A percentile compares a stretch with the other conserved stretches of the same genome.
These are phyloP conservation scores for Muricea muricata DNA, from an alignment of 92 coral and sea anemone species.

Conservation along the genomic window DNA sequence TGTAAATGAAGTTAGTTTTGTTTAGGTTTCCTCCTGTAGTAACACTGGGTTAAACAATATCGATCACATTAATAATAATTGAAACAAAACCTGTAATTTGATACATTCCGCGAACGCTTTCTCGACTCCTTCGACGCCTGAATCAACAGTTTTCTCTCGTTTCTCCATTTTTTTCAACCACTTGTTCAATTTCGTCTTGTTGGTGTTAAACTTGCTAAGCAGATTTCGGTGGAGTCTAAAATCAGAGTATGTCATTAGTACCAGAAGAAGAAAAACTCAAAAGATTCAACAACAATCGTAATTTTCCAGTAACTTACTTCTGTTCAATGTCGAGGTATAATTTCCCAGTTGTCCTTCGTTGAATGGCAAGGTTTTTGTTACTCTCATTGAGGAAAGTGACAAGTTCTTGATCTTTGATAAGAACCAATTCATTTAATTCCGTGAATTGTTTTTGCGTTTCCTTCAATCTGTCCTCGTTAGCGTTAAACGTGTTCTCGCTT, in stretches of 20 bases:
- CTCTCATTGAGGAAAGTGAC: neutral
- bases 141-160: slow-evolving; percentile 1
- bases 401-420: neutral
- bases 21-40: too few species aligned
- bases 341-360: slow-evolving; percentile 5
- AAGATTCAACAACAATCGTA: too few species aligned
- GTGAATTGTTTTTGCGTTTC: slow-evolving; percentile 23
- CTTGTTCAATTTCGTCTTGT: neutral
- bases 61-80: too few species aligned
- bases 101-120: slow-evolving; percentile 14
- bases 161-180: slow-evolving; percentile 33
- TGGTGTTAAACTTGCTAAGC: slow-evolving; percentile 13
- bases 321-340: neutral
- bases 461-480: slow-evolving; percentile 15
- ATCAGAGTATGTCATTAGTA: too few species aligned
- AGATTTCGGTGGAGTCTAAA: slow-evolving; percentile 17
- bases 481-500: slow-evolving; percentile 1
- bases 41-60: neutral
- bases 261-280: too few species aligned
- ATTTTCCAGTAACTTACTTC: slow-evolving; percentile 9
- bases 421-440: neutral
- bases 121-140: neutral
- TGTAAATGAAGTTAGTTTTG: too few species aligned
- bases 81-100: slow-evolving; percentile 28
- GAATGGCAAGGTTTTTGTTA: slow-evolving; percentile 16